phyloP scores from a whole-genome alignment of 2,113 vertebrate genomes.

The Mastomys coucha region DNA sequence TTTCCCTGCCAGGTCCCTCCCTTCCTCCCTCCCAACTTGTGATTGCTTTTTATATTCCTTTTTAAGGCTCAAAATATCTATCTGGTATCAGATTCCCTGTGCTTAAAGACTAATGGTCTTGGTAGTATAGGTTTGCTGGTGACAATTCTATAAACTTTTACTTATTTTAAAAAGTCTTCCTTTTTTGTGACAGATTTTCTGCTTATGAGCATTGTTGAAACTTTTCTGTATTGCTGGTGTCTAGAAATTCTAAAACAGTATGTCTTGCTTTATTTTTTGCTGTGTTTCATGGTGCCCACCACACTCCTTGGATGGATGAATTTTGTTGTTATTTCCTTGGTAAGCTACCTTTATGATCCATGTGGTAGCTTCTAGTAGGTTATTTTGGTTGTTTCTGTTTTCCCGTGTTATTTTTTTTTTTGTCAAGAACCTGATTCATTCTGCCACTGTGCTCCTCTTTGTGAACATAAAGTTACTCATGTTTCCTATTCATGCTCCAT shows the following conservation, averaged over 20 bases:
- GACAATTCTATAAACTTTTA: not conserved
- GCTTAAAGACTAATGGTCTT: not conserved
- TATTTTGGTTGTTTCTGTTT: not conserved
- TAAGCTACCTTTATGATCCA: not conserved
- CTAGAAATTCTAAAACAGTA: not conserved
- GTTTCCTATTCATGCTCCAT: not conserved
- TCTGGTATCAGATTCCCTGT: not conserved
- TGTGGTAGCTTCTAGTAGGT: not conserved
- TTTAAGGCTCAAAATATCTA: not conserved
- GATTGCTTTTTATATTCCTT: not conserved
- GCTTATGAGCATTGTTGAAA: not conserved
- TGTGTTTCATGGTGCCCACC: not conserved
- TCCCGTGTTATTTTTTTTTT: not conserved
- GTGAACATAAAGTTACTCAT: not conserved
- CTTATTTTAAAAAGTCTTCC: not conserved
- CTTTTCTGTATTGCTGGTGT: not conserved
- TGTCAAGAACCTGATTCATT: not conserved
- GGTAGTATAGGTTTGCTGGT: not conserved
- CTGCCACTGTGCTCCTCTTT: not conserved
- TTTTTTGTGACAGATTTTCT: not conserved
- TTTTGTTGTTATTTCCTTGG: slow-evolving; percentile 12
- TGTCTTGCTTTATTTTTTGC: not conserved
- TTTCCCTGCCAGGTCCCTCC: too few relatives aligned
- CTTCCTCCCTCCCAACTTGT: too few relatives aligned
- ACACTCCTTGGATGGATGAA: not conserved